Percentiles rank a stretch among this genome's conserved stretches.
Evolutionary conservation across 2,797 vertebrate genomes (phyloP).

Genomic region (Meda fulgida): DNA sequence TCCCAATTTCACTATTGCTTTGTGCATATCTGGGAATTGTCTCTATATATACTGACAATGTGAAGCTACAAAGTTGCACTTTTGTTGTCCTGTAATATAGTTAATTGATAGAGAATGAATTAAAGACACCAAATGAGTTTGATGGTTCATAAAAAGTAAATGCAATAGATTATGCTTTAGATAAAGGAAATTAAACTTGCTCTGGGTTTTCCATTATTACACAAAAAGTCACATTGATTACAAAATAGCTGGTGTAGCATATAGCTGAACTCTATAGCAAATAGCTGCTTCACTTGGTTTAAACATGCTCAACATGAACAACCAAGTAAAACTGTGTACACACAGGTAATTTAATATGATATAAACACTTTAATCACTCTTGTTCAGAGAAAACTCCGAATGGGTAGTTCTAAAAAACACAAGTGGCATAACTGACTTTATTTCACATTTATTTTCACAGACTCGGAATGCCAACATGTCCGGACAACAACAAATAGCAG

Average conservation of each 20-base stretch:
- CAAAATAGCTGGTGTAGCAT: not conserved
- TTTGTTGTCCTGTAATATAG: not conserved
- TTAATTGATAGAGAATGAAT: no score
- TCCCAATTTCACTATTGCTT: not conserved
- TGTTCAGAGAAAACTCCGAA: not conserved
- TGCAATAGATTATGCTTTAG: not conserved
- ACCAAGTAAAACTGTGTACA: not conserved
- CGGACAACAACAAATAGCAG: constrained; percentile 43
- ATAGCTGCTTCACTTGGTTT: not conserved
- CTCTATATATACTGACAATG: not conserved
- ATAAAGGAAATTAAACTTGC: not conserved
- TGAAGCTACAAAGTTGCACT: not conserved
- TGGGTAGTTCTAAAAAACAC: not conserved
- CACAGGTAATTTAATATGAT: not conserved
- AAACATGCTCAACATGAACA: not conserved
- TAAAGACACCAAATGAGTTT: not conserved
- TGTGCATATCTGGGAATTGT: not conserved
- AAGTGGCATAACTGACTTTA: not conserved
- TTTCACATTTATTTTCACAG: constrained; percentile 27
- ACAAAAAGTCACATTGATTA: not conserved
- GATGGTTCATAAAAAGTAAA: not conserved
- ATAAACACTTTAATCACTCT: not conserved
- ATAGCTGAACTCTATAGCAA: no score
- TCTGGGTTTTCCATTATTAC: not conserved
- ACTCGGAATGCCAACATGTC: constrained; percentile 52